Base-by-base conservation (phyloP, 1,140 invertebrate genomes). In the Mylabris phalerata region DNA sequence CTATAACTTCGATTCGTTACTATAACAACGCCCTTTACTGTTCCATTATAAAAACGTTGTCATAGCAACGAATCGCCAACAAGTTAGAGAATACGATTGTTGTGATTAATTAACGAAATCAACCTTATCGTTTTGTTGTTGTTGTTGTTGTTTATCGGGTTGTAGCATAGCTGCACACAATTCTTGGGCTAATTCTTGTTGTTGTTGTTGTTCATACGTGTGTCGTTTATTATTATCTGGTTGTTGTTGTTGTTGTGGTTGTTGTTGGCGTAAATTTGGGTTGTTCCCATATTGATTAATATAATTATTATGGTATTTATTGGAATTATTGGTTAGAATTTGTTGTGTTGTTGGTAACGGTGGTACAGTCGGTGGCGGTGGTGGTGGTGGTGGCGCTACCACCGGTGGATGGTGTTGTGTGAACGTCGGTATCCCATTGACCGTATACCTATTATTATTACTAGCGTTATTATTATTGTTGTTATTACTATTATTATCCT, bases 361-460 rank as follows among this genome's bases (percentile, higher is more conserved):
- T 66, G 19, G 19, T 19, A 19, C 19, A 19, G 19, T 19, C 19
- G 32, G 32, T 32, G 32, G 32, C 7, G 32, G 32, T 32, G 32
- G 32, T 32, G 7, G 4, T 32, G 27, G 32, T 32, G 32, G 32
- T 3, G 7, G 0, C 32, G 32, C 4, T 32, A 7, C 4, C 1
- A 32, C 32, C 32, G 32, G 32, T 59, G 68, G 71, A 58, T 74
- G 71, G 47, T 73, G 72, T 64, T 73, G 72, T 2, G 72, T 72
- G 51, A 72, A 73, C 2, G 71, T 70, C 11, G 71, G 71, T 59
- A 74, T 59, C 13, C 71, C 70, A 63, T 74, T 73, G 6, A 71
- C 68, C 10, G 72, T 71, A 59, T 74, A 74, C 44, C 71, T 67
- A 58, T 61, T 64, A 32, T 32, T 32, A 32, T 32, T 32, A 50